Conservation (phyloP, 2,113 vertebrate species). For the Macheiramphus alcinus region DNA sequence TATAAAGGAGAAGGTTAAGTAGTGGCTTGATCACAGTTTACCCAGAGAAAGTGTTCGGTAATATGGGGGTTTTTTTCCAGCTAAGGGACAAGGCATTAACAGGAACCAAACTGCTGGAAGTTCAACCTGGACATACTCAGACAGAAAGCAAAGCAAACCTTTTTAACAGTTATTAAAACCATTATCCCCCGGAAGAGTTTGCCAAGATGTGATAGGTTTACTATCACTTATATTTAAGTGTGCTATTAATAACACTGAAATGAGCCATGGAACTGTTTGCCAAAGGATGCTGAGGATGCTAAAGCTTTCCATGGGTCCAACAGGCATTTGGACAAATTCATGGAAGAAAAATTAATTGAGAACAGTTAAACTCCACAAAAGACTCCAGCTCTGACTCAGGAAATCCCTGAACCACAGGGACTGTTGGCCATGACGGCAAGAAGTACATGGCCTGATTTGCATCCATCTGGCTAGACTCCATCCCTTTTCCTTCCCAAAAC, state of each 20-base stretch:
- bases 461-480: background rate
- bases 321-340: background rate
- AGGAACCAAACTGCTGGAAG: background rate
- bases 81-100: background rate
- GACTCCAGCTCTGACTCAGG: background rate
- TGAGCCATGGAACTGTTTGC: background rate
- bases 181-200: background rate
- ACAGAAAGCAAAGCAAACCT: background rate
- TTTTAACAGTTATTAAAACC: slow-evolving; percentile 6
- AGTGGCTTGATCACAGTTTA: background rate
- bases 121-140: background rate
- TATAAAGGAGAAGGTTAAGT: background rate
- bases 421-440: background rate
- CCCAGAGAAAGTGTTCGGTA: background rate
- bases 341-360: background rate
- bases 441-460: background rate
- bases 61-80: background rate
- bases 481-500: background rate
- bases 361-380: background rate
- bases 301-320: background rate
- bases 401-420: background rate
- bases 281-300: background rate
- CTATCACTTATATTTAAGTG: background rate
- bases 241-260: background rate
- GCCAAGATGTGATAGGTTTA: background rate